Base-by-base conservation (phyloP, 1,140 invertebrate genomes). In the Glossosoma conforme region DNA sequence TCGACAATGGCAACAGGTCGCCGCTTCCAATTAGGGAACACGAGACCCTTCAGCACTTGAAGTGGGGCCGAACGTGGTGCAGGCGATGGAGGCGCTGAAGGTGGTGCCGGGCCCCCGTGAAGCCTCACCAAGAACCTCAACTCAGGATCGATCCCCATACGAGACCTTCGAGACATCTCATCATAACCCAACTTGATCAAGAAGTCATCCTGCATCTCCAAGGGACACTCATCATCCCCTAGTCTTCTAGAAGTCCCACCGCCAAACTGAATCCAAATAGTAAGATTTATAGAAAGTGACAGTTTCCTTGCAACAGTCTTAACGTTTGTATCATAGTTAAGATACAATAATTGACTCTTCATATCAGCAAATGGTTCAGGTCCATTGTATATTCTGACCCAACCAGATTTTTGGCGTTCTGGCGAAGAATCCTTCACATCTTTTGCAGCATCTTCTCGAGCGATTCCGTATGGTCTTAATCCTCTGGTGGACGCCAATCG, bases 21-120 rank as follows among this genome's bases (percentile, higher is more conserved):
- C 33, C 75, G 71, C 61, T 80, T 81, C 81, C 81, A 84, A 63
- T 83, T 81, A 8, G 82, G 82, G 61, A 83, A 81, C 42, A 84
- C 82, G 49, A 83, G 74, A 28, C 82, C 82, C 63, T 84, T 84
- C 30, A 84, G 64, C 15, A 84, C 71, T 15, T 79, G 67, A n/a
- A 78, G 67, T 38, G 76, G 76, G 1, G 81, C 81, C 44, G 78
- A 79, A 54, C 74, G 67, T 22, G 72, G 72, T 51, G 77, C 75
- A 18, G 75, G 76, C 17, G 65, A 63, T 3, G 46, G 33, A 10
- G 24, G 17, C 10, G 62, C 61, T 4, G 52, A 32, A 11, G 64
- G 57, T 2, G 63, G 64, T n/a, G 76, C 68, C 11, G 80, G 80
- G 15, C 80, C 81, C 19, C 78, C 67, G 58, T 81, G 78, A 68